Conservation (phyloP, 2,797 vertebrate genomes). For the Catharus ustulatus region DNA sequence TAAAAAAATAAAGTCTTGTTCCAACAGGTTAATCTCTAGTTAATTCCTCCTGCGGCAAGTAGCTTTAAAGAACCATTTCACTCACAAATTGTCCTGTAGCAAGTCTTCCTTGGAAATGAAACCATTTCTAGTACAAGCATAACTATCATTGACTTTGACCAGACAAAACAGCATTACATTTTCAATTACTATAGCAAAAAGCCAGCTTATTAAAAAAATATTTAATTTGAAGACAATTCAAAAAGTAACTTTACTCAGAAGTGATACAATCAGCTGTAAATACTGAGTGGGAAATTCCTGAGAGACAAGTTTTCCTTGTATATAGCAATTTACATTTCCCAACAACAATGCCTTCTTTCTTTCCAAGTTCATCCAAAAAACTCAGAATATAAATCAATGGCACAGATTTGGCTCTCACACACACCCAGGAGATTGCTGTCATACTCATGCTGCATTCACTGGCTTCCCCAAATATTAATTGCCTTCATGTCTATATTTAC, state of each 20-base stretch:
- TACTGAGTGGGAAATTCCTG: constrained; percentile 25
- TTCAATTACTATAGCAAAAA: constrained; percentile 37
- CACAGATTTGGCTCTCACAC: neutral
- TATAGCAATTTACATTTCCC: constrained; percentile 30
- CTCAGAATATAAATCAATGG: neutral
- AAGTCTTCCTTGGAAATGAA: constrained; percentile 39
- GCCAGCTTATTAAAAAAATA: constrained; percentile 11
- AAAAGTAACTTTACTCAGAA: constrained; percentile 54
- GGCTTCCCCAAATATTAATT: neutral
- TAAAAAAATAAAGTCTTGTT: neutral
- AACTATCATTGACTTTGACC: neutral
- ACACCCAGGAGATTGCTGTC: neutral
- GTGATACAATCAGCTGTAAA: constrained; percentile 38
- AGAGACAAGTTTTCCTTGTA: constrained; percentile 36
- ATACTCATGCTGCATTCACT: neutral
- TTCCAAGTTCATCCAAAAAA: constrained; percentile 10
- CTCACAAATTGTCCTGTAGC: constrained; percentile 24
- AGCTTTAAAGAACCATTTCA: constrained; percentile 30
- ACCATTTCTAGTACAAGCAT: neutral
- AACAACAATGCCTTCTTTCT: neutral
- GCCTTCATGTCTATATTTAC: neutral
- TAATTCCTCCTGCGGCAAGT: constrained; percentile 5
- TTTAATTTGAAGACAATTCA: constrained; percentile 8
- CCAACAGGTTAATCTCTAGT: constrained; percentile 4
- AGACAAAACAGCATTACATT: neutral